Evolutionary conservation across 2,888 invertebrate genomes (phyloP), one percentile per base, ranked within the genome.

Genomic region (Bombylius discolor): DNA sequence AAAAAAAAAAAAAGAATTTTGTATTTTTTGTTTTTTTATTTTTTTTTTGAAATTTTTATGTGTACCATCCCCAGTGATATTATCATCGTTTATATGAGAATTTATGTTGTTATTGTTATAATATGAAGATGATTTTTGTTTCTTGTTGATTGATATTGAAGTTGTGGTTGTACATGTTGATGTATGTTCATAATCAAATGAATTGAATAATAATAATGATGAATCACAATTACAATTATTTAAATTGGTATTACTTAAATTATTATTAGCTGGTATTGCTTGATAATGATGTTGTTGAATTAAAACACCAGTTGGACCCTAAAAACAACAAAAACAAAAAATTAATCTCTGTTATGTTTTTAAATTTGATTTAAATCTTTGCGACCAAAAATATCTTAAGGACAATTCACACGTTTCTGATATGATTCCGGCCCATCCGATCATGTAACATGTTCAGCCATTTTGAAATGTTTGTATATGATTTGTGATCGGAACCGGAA

Each of bases 231-330:
- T 56, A 49, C 61, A 62, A 33, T 62, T 64, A 52, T 62, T 63
- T 4, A 66, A 64, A 50, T 62, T 73, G 60, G 58, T 63, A 62
- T 59, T 69, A 65, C 53, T 65, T 60, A 47, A 47, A 45, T 64
- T 66, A 50, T 77, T 77, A 12, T 80, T 78, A 0, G 85, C 77
- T 1, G 89, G 89, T 8, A 89, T 78, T 4, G 89, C 90, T 74
- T 92, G 91, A 70, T 91, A 92, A 70, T 93, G 93, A 77, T 94
- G 93, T 69, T 93, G 93, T 66, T 94, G 93, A 64, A 94, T 93
- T 49, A 93, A 74, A 23, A 91, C 89, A 6, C 93, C 93, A 0
- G 89, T 89, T 7, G 92, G 92, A 50, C 90, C 90, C 85, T 68
- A 32, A 42, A 11, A 36, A 36, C 56, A 58, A 59, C 50, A 51